Evolutionary conservation across 1,140 invertebrate genomes (phyloP), one percentile per base, ranked within the genome.

Genomic region (Vanessa atalanta): DNA sequence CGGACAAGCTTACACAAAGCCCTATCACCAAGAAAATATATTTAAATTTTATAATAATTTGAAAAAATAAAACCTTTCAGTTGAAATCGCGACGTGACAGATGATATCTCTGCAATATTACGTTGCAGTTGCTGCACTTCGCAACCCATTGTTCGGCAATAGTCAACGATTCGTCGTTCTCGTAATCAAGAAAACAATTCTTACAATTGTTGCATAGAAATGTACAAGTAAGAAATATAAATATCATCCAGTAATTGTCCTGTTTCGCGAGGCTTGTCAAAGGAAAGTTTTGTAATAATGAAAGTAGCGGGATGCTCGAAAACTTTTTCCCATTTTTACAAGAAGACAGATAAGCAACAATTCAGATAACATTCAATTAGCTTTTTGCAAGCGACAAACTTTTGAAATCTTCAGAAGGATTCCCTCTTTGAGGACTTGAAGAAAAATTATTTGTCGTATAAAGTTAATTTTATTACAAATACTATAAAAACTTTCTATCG

Each of bases 331-430:
- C 69, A 66, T 85, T 87, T 85, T 86, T 81, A 76, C 75, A 76
- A 79, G 78, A 73, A 81, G 69, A 76, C 77, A 83, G 75, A 78
- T 75, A 78, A 78, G 73, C 79, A 83, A 81, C 81, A 86, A 82
- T 86, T 84, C 70, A 81, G 80, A 87, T 86, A 85, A 85, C 79
- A 88, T 88, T 86, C 83, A 88, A 88, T 88, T 87, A 87, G 81
- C 81, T 85, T 86, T 84, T 86, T 87, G 78, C 81, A 69, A 69
- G 57, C 43, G 65, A 76, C 65, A 81, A 85, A 88, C 64, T 84
- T 84, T 77, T 68, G 70, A 84, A 79, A 75, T 68, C 70, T 70
- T 78, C 51, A 20, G 51, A 55, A 57, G 50, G 50, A 65, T 65
- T 65, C 26, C 65, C 26, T 72, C 48, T 51, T 72, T 65, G 70